Evolutionary conservation across 2,888 invertebrate genomes (phyloP).

Genomic region (Boloria selene): DNA sequence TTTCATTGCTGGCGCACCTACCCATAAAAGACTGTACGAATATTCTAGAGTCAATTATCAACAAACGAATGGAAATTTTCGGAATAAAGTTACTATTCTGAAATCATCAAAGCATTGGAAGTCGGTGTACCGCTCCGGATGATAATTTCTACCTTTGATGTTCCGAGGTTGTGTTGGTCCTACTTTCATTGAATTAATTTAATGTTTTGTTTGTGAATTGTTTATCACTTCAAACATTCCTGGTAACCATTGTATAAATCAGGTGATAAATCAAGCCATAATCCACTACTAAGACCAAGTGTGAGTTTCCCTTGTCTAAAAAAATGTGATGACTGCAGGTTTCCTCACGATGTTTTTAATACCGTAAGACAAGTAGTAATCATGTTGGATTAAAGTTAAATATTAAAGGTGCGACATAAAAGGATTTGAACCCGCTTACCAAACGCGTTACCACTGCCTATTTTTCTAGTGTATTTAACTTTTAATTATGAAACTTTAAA

Average conservation of each 20-base stretch:
- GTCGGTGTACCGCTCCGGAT: slow-evolving; percentile 9
- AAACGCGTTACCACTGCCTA: too few species aligned
- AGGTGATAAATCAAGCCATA: too few species aligned
- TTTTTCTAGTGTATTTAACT: too few species aligned
- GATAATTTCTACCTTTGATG: slow-evolving; percentile 23
- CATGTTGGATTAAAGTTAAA: too few species aligned
- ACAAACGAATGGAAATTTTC: slow-evolving; percentile 14
- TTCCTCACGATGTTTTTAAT: too few species aligned
- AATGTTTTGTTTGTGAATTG: slow-evolving; percentile 32
- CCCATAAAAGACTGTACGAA: slow-evolving; percentile 9
- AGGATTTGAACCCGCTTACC: too few species aligned
- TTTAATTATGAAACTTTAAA: too few species aligned
- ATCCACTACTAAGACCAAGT: too few species aligned
- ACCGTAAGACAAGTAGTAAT: too few species aligned
- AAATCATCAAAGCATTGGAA: slow-evolving; percentile 16
- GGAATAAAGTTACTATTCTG: slow-evolving; percentile 17
- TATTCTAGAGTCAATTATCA: slow-evolving; percentile 17
- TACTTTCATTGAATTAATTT: slow-evolving; percentile 30
- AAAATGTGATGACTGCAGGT: too few species aligned
- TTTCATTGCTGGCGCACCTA: neutral
- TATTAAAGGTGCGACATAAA: too few species aligned
- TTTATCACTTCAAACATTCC: slow-evolving; percentile 26
- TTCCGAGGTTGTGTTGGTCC: slow-evolving; percentile 4
- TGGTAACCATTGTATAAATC: neutral
- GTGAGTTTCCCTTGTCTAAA: too few species aligned